Evolutionary conservation across 2,888 invertebrate species (phyloP).

Genomic region (Emmelina monodactyla): DNA sequence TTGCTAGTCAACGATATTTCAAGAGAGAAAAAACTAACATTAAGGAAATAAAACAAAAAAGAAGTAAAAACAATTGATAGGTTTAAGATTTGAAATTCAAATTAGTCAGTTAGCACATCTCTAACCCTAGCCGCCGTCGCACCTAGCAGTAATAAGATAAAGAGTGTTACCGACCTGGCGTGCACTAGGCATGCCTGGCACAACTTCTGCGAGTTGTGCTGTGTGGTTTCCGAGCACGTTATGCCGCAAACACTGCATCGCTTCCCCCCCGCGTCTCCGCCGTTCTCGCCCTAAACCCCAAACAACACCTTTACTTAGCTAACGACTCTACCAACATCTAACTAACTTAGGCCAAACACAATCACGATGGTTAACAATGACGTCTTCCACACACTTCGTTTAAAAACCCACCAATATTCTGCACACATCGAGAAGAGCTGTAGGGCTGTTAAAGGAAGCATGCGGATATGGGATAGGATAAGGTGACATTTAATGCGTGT

Average conservation of each 20-base stretch:
- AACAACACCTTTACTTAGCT: conserved; percentile 46
- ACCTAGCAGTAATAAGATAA: conserved; percentile 2
- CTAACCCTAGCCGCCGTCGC: background rate
- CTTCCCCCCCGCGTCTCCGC: conserved; percentile 48
- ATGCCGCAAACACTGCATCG: conserved; percentile 63
- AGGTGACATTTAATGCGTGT: conserved; percentile 22
- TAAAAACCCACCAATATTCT: conserved; percentile 63
- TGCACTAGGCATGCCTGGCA: conserved; percentile 67
- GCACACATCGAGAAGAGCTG: conserved; percentile 52
- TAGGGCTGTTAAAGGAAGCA: conserved; percentile 65
- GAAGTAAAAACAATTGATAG: background rate
- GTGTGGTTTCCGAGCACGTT: conserved; percentile 57
- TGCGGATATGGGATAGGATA: conserved; percentile 42
- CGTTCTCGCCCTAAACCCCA: conserved; percentile 61
- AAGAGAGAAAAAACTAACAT: background rate
- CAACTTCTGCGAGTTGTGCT: conserved; percentile 61
- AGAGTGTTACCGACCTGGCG: conserved; percentile 59
- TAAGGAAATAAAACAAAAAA: background rate
- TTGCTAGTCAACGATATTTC: background rate
- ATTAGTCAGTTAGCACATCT: background rate
- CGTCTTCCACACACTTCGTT: conserved; percentile 60
- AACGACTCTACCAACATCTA: conserved; percentile 21
- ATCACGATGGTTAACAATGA: conserved; percentile 18
- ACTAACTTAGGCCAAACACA: conserved; percentile 6
- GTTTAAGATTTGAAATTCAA: background rate